Conservation (phyloP, 2,888 invertebrate genomes). For the Pseudococcus jackbeardsleyi region DNA sequence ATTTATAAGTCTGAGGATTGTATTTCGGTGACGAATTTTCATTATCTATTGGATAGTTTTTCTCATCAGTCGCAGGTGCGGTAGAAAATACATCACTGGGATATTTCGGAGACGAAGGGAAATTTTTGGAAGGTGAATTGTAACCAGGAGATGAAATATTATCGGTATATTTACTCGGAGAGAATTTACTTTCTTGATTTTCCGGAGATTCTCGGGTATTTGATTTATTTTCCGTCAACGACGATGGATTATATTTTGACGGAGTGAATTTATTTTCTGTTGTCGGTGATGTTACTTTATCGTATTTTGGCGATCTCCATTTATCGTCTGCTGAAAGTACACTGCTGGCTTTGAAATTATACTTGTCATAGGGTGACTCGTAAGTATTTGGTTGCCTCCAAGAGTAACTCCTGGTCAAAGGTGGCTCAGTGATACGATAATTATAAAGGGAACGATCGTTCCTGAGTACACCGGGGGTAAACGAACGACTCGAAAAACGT, state of each 20-base stretch:
- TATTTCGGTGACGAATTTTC: neutral
- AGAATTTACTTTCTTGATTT: neutral
- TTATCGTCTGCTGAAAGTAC: neutral
- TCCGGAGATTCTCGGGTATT: neutral
- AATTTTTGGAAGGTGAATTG: neutral
- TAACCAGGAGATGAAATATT: neutral
- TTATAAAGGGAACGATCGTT: conserved; percentile 41
- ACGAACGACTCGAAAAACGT: neutral
- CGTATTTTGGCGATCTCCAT: neutral
- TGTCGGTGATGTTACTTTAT: neutral
- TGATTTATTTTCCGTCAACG: neutral
- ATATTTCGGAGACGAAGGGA: neutral
- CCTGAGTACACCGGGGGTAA: neutral
- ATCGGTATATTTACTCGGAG: neutral
- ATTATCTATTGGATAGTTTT: neutral
- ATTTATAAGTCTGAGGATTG: neutral
- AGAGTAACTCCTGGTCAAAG: neutral
- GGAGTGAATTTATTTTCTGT: conserved; percentile 7
- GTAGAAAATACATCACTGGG: neutral
- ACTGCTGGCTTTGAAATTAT: neutral
- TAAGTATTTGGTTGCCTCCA: conserved; percentile 1
- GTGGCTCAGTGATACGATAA: neutral
- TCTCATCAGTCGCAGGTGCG: neutral
- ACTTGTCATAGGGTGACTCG: neutral
- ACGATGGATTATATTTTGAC: neutral